These are phyloP conservation scores for Oscheius myriophilus DNA, from an alignment of 2,888 invertebrate genomes.

Conservation along the genomic window DNA sequence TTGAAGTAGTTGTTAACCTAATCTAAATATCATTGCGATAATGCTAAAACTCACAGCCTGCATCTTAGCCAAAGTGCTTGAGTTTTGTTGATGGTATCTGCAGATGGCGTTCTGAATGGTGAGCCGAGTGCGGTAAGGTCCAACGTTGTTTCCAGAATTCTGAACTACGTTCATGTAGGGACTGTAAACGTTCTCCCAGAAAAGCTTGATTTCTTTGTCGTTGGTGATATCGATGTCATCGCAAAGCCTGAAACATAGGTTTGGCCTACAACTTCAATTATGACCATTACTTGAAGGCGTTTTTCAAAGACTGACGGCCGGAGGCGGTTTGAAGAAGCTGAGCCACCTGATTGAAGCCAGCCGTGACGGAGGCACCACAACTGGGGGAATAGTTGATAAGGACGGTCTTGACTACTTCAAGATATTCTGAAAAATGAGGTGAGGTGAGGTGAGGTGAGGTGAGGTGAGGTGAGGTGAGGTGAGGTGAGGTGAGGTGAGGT, in stretches of 20 bases:
- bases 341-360: too few species aligned
- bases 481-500: too few species aligned
- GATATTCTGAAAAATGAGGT: slow-evolving; percentile 77
- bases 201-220: slow-evolving; percentile 75
- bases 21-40: too few species aligned
- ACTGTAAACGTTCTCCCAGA: slow-evolving; percentile 84
- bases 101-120: slow-evolving; percentile 51
- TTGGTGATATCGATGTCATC: slow-evolving; percentile 40
- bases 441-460: neutral
- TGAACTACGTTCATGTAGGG: slow-evolving; percentile 91
- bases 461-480: too few species aligned
- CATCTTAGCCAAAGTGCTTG: slow-evolving; percentile 39
- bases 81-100: slow-evolving; percentile 38
- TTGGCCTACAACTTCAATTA: neutral
- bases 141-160: slow-evolving; percentile 80
- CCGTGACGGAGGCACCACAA: slow-evolving; percentile 55
- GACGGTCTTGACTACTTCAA: slow-evolving; percentile 81
- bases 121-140: slow-evolving; percentile 37
- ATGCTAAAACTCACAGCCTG: too few species aligned
- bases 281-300: slow-evolving; percentile 41
- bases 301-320: slow-evolving; percentile 47
- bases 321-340: slow-evolving; percentile 50
- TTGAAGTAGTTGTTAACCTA: slow-evolving; percentile 50
- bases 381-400: slow-evolving; percentile 73
- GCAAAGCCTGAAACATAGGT: slow-evolving; percentile 39